Evolutionary conservation across 2,888 invertebrate species (phyloP), one percentile per base, ranked within the genome.

Genomic region (Archips xylosteana): DNA sequence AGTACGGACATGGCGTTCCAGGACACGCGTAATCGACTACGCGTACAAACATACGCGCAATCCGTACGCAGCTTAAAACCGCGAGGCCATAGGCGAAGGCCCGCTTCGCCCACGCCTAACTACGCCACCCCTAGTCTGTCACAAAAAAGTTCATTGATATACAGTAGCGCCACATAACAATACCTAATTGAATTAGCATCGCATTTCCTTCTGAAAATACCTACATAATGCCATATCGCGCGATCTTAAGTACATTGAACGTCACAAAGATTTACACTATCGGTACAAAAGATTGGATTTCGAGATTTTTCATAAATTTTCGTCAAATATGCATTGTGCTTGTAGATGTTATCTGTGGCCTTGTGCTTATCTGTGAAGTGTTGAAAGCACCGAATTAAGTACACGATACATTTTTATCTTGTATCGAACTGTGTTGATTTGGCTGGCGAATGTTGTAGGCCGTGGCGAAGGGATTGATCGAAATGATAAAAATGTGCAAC

Each of bases 251-350:
- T 65, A 51, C 65, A 34, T 23, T 1, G 36, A 42, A 57, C 70
- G 74, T 74, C 74, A 70, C 71, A 67, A 67, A 66, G 65, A 70
- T 62, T 61, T 45, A 10, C 60, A 23, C 67, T 75, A 69, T 75
- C 64, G 39, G 5, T 68, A 72, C 73, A 70, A 45, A 65, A 75
- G 78, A 79, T 79, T 78, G 76, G 66, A 64, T 76, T 78, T 78
- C 49, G 65, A 78, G 80, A 79, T 80, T 76, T 75, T 32, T 66
- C 34, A 60, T 69, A 75, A 72, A 66, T 78, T 59, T 71, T 68
- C 63, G 74, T 76, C 68, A 77, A 77, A 75, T 75, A 75, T 73
- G 74, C 75, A 76, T 75, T 74, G 70, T 76, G 70, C 70, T 64
- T 45, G 72, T 72, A 74, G 75, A 76, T 75, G 32, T 64, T 71